Base-by-base conservation (phyloP, 2,797 vertebrate species). In the Chrosomus eos region DNA sequence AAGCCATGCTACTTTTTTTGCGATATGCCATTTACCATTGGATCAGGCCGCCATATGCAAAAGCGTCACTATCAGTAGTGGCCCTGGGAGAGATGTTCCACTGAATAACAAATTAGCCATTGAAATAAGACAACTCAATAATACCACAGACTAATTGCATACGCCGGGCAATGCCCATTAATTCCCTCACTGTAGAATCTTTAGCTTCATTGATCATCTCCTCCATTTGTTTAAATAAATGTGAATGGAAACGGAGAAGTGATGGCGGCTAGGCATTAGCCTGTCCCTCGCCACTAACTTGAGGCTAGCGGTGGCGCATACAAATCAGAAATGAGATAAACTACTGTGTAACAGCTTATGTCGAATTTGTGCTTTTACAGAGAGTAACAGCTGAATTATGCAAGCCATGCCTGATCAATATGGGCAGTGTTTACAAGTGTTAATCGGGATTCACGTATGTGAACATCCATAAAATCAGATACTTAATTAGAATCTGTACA, bases 81-180 rank as follows among this genome's bases (percentile, higher is more conserved):
- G 90, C 92, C 90, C 88, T 43, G 11, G 92, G 91, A 92, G 86
- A 93, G 88, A 93, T 90, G 89, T 93, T 93, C 90, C 87, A 89
- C 88, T 90, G 90, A 93, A 90, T 93, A 94, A 94, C 93, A 94
- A 94, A 94, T 95, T 92, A 94, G 91, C 93, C 92, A 90, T 90
- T 91, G 92, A 93, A 95, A 94, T 93, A 95, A 93, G 93, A 94
- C 88, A 85, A 92, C 92, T 94, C 92, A 94, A 92, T 95, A 93
- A 92, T 87, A 85, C 90, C 88, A 90, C 85, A 92, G 89, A 93
- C 92, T 93, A 93, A 94, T 91, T 94, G 91, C 93, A 89, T 87
- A 90, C 89, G 91, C 87, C 40, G 70, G 90, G 88, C 91, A 91
- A 87, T 87, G 83, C 88, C 94, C 92, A 94, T 94, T 93, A 93